Evolutionary conservation across 1,140 invertebrate species (phyloP).

Genomic region (Dinoponera quadriceps): DNA sequence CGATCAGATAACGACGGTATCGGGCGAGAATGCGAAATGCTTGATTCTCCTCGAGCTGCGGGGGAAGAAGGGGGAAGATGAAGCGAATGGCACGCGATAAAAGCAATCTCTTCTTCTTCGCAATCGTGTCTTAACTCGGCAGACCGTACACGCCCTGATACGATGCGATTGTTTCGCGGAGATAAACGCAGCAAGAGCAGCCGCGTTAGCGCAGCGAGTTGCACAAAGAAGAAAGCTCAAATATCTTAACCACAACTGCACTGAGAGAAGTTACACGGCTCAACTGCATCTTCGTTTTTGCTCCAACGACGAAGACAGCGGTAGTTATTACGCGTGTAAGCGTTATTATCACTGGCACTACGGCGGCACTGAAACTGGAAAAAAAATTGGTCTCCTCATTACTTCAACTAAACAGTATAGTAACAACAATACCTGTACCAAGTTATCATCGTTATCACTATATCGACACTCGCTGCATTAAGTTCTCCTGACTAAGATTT

Average conservation of each 20-base stretch:
- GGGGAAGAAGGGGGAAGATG: constrained; percentile 7
- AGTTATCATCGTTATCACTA: too few species aligned
- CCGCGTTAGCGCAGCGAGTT: not conserved
- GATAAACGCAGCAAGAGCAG: not conserved
- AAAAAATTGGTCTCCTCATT: too few species aligned
- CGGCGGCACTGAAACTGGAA: too few species aligned
- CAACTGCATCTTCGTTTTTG: too few species aligned
- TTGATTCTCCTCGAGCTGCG: constrained; percentile 19
- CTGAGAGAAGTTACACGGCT: too few species aligned
- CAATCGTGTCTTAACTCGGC: constrained; percentile 7
- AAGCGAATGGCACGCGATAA: constrained; percentile 13
- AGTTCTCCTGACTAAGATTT: too few species aligned
- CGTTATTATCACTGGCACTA: too few species aligned
- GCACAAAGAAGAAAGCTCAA: not conserved
- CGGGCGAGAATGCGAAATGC: constrained; percentile 30
- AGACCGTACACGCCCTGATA: not conserved
- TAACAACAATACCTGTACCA: too few species aligned
- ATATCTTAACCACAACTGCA: not conserved
- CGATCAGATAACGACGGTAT: constrained; percentile 51
- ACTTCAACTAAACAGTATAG: too few species aligned
- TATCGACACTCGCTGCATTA: too few species aligned
- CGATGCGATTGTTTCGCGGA: not conserved
- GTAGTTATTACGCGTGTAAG: too few species aligned
- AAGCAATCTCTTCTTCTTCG: not conserved
- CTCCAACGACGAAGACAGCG: too few species aligned